Evolutionary conservation across 2,888 invertebrate species (phyloP).

Genomic region (Epsilonema sp.): DNA sequence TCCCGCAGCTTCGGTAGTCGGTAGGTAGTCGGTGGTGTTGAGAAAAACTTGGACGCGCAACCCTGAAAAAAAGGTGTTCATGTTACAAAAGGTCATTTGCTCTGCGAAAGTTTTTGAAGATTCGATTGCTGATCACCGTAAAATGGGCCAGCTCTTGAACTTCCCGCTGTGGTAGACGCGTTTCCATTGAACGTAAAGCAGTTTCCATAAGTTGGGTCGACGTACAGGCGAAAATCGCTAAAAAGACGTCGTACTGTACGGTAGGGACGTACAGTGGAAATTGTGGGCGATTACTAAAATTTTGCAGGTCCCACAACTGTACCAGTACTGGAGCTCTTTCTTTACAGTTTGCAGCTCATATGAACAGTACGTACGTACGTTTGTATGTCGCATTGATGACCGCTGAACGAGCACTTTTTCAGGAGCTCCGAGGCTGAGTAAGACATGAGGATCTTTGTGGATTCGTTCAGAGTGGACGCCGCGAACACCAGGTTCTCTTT

Average conservation of each 20-base stretch:
- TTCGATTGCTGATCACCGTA: constrained; percentile 15
- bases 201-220: constrained; percentile 26
- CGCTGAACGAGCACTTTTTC: constrained; percentile 25
- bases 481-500: constrained; percentile 25
- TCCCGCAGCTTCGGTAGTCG: constrained; percentile 25
- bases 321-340: too few species aligned
- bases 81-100: not conserved
- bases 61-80: constrained; percentile 11
- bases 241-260: too few species aligned
- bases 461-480: constrained; percentile 16
- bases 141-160: constrained; percentile 22
- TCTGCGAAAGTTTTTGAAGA: not conserved
- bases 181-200: constrained; percentile 25
- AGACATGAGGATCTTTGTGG: constrained; percentile 9
- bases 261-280: too few species aligned
- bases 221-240: constrained; percentile 21
- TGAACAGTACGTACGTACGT: too few species aligned
- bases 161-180: constrained; percentile 14
- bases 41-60: constrained; percentile 24
- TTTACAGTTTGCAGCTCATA: too few species aligned
- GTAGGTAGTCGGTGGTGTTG: constrained; percentile 23
- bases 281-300: too few species aligned
- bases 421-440: constrained; percentile 19
- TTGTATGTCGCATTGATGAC: constrained; percentile 21
- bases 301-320: too few species aligned